These are phyloP conservation scores for Columba guinea DNA, from an alignment of 2,797 vertebrate species.

Conservation along the genomic window DNA sequence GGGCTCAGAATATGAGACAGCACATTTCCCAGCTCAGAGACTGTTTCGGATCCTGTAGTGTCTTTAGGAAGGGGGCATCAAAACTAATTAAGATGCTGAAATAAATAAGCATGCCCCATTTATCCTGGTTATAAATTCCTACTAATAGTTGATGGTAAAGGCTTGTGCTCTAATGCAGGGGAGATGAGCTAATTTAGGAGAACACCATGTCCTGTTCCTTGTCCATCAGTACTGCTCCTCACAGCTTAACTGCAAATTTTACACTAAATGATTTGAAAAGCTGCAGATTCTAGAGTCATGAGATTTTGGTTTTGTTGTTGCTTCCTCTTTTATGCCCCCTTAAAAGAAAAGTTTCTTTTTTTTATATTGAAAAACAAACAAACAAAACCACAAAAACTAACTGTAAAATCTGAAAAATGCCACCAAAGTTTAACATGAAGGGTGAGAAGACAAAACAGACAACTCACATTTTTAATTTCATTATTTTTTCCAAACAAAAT, in stretches of 20 bases:
- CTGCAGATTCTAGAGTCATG: not conserved
- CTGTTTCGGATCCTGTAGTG: not conserved
- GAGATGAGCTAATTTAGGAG: not conserved
- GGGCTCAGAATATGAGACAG: not conserved
- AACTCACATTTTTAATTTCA: accelerated
- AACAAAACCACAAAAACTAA: too few species aligned
- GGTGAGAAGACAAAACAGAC: not conserved
- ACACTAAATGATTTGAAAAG: not conserved
- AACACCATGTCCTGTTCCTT: not conserved
- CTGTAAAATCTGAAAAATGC: not conserved
- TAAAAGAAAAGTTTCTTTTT: not conserved
- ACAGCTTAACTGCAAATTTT: not conserved
- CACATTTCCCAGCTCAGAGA: not conserved
- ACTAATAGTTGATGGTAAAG: not conserved
- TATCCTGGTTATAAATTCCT: not conserved
- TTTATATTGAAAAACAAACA: not conserved
- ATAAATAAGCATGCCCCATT: not conserved
- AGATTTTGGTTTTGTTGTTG: not conserved
- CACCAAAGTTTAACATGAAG: not conserved
- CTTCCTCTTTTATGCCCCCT: not conserved
- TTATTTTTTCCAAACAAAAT: not conserved
- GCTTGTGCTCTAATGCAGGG: not conserved
- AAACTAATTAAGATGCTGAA: not conserved
- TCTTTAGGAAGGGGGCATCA: not conserved
- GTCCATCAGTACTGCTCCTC: not conserved